Evolutionary conservation across 2,888 invertebrate species (phyloP).

Genomic region (Aelia acuminata): DNA sequence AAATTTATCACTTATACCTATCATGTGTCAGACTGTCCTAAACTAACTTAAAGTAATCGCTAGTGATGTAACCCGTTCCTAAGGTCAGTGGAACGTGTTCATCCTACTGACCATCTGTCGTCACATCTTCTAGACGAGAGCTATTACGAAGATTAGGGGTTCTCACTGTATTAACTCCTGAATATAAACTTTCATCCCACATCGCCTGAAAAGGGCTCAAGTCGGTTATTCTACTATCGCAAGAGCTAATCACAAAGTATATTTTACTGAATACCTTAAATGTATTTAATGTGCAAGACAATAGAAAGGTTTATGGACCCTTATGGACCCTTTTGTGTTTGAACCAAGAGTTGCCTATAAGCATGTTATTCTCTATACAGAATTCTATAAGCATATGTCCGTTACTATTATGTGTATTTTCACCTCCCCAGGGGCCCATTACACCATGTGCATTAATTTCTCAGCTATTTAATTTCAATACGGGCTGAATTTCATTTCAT

Average conservation of each 20-base stretch:
- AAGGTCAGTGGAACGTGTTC: background rate
- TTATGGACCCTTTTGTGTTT: too few relatives aligned
- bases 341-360: too few relatives aligned
- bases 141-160: constrained; percentile 15
- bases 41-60: background rate
- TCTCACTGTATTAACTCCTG: background rate
- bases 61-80: background rate
- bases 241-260: background rate
- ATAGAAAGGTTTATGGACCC: background rate
- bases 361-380: too few relatives aligned
- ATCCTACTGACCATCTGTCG: background rate
- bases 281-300: background rate
- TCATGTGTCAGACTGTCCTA: background rate
- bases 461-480: too few relatives aligned
- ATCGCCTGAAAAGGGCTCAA: background rate
- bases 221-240: background rate
- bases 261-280: background rate
- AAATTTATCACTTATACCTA: background rate
- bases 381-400: too few relatives aligned
- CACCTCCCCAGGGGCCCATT: too few relatives aligned
- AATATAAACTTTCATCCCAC: constrained; percentile 13
- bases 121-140: background rate
- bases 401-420: too few relatives aligned
- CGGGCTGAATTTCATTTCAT: too few relatives aligned
- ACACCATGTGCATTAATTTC: too few relatives aligned